Evolutionary conservation across 1,140 invertebrate genomes (phyloP), one percentile per base, ranked within the genome.

Genomic region (Drosophila setifemur): DNA sequence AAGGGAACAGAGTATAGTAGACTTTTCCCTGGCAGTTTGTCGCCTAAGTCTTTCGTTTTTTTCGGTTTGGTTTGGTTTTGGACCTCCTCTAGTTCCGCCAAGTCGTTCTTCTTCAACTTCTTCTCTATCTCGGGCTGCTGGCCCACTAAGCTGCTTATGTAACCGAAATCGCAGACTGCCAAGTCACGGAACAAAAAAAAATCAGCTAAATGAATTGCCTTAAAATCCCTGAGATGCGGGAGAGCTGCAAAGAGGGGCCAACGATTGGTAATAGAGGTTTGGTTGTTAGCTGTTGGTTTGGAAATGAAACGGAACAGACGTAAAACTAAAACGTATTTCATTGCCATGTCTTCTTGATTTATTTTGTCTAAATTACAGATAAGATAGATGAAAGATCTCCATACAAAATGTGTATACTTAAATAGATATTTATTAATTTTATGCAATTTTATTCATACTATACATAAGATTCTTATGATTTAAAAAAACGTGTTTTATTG

Each of bases 11-110:
- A 18, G 23, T 33, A 2, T 9, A 21, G 23, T 9, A 12, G 26
- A 48, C 29, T 35, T 57, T 48, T 29, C 33, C 21, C 44, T 45
- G 25, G 33, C 50, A 54, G 75, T 70, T 77, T 70, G 69, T 67
- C 44, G 74, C 42, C 49, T 35, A 63, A 79, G 75, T 79, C 75
- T 50, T 79, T 73, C 25, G 69, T 66, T 29, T 61, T 33, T 14
- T 14, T 11, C 3, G 11, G 4, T 23, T 18, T 45, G n/a, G n/a
- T n/a, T n/a, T n/a, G n/a, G n/a, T n/a, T n/a, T n/a, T n/a, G n/a
- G n/a, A n/a, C 18, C 19, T 33, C n/a, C 23, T 12, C n/a, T 3
- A 11, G 21, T 43, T 44, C 42, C 26, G 3, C 11, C 26, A 9
- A 8, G 9, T 14, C 3, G 25, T 39, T 70, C 18, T 25, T 37